phyloP scores from a whole-genome alignment of 2,888 invertebrate genomes.

The Ectemnius cavifrons region DNA sequence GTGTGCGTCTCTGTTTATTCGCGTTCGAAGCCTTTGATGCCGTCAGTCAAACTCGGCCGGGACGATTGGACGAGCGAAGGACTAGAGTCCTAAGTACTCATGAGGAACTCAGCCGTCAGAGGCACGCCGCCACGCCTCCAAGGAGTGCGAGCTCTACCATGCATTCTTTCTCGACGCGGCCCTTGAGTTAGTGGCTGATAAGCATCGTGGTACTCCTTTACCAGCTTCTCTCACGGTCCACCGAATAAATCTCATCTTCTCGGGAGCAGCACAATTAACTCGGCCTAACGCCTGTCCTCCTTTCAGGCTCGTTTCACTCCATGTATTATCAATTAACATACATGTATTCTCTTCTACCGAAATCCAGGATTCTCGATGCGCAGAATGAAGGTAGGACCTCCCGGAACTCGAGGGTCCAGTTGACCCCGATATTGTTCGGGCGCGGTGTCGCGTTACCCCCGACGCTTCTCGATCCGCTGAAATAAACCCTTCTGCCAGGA shows the following conservation, averaged over 20 bases:
- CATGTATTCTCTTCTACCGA: too few species aligned
- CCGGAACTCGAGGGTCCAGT: too few species aligned
- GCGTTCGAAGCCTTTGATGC: constrained; percentile 30
- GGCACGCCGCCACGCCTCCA: constrained; percentile 37
- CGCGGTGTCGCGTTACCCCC: constrained; percentile 57
- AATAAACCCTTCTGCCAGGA: constrained; percentile 32
- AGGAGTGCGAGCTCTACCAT: neutral
- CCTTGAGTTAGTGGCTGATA: constrained; percentile 19
- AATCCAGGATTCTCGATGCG: too few species aligned
- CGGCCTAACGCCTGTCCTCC: too few species aligned
- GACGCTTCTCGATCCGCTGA: constrained; percentile 53
- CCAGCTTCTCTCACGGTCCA: constrained; percentile 9
- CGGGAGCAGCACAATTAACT: too few species aligned
- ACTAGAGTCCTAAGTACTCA: constrained; percentile 35
- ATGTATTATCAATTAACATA: too few species aligned
- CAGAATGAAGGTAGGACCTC: too few species aligned
- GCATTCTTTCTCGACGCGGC: constrained; percentile 5
- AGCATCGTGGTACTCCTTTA: constrained; percentile 14
- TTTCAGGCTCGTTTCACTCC: too few species aligned
- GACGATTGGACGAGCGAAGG: constrained; percentile 34
- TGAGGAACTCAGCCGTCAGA: constrained; percentile 46
- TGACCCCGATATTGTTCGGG: constrained; percentile 47
- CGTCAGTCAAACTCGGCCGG: constrained; percentile 34
- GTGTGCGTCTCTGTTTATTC: constrained; percentile 29
- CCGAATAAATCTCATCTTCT: neutral